Evolutionary conservation across 2,797 vertebrate species (phyloP), one percentile per base, ranked within the genome.

Genomic region (Ficedula albicollis): DNA sequence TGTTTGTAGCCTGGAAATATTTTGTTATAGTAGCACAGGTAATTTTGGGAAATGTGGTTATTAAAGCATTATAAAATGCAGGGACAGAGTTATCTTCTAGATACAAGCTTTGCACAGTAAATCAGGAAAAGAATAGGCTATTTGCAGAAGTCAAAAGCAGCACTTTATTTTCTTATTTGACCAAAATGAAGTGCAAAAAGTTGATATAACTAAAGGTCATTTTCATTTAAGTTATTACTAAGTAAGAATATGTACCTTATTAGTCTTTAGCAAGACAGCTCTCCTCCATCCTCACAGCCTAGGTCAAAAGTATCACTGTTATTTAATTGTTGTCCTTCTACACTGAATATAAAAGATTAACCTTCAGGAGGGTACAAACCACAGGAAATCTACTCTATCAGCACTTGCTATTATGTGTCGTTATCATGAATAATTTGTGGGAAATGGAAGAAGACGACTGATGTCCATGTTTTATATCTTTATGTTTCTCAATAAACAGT

Each of bases 381-480:
- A 88, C 86, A 86, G 88, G 89, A 94, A 92, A 92, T 73, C 51
- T 75, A 60, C 46, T 81, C 66, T 76, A n/a, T 92, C 77, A 87
- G 90, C 81, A 63, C 43, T 87, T 92, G 77, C 88, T 95, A 44
- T 95, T 89, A 68, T 90, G 70, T 96, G 78, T 92, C 90, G 68
- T 95, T 90, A 90, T 87, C 92, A 95, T 95, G 84, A 96, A 94
- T 95, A 90, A 95, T 96, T 95, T 89, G 87, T 94, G 67, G 59
- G 78, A 89, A 94, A 66, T 84, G 11, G 72, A 80, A 74, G 67
- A 88, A 21, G 73, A 66, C 14, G 79, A 66, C 20, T 34, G 15
- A 52, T 77, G 76, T 56, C 41, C 1, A 0, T 88, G 58, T 32
- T 91, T 81, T 89, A 12, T 70, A 39, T 43, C 46, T 68, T 22